phyloP scores from a whole-genome alignment of 2,113 vertebrate species.

The Pseudopodoces humilis region DNA sequence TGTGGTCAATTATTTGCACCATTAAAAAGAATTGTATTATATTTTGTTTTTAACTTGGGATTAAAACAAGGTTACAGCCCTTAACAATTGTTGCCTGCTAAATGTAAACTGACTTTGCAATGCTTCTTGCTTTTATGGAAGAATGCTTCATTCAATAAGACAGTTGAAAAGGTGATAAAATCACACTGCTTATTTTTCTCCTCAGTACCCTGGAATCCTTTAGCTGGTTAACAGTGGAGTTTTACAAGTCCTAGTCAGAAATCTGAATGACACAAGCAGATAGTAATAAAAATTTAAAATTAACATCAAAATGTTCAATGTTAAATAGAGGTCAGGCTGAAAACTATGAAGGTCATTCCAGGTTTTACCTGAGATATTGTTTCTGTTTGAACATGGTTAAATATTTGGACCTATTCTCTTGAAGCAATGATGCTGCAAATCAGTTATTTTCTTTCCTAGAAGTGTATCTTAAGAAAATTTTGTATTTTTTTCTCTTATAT shows the following conservation, averaged over 20 bases:
- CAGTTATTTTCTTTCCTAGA: not conserved
- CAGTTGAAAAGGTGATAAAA: not conserved
- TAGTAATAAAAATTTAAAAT: not conserved
- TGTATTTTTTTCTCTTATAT: not conserved
- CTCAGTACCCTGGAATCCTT: not conserved
- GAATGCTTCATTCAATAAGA: not conserved
- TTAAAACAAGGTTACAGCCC: not conserved
- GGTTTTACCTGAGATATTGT: not conserved
- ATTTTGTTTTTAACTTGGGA: not conserved
- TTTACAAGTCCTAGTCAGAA: not conserved
- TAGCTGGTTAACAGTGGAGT: not conserved
- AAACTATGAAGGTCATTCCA: not conserved
- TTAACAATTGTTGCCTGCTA: not conserved
- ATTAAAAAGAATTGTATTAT: not conserved
- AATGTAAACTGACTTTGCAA: not conserved
- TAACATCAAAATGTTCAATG: not conserved
- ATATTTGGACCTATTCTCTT: not conserved
- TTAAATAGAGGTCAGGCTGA: not conserved
- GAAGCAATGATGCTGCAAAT: not conserved
- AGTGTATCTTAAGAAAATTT: not conserved
- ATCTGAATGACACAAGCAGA: not conserved
- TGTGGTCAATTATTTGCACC: not conserved
- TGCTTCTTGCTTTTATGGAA: not conserved
- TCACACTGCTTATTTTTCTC: not conserved
- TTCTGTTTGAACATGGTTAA: not conserved